These are phyloP conservation scores for Potorous gilbertii DNA, from an alignment of 2,797 vertebrate genomes.

Conservation along the genomic window DNA sequence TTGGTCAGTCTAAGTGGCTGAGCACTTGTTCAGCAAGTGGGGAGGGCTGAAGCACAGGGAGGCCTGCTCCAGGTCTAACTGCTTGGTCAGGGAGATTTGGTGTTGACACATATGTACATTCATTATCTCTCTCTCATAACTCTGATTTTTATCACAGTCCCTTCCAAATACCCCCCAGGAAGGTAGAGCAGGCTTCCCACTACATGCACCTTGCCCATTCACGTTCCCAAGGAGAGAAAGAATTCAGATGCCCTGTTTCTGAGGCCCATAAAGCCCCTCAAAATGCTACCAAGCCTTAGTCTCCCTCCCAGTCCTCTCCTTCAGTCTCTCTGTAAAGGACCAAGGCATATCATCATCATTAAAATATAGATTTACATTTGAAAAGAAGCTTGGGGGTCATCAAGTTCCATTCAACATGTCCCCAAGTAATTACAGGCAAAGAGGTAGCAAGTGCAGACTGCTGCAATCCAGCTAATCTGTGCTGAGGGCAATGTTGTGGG, in stretches of 20 bases:
- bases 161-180: slow-evolving; percentile 24
- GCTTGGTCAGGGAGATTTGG: neutral
- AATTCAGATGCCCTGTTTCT: neutral
- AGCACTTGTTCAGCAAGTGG: neutral
- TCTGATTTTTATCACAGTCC: neutral
- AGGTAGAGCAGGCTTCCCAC: neutral
- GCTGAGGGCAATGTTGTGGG: neutral
- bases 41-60: neutral
- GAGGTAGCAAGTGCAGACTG: neutral
- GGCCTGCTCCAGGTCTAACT: neutral
- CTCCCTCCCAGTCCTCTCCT: neutral
- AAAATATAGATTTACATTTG: neutral
- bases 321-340: neutral
- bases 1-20: neutral
- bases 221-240: neutral
- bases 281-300: neutral
- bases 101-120: neutral
- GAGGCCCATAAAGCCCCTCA: neutral
- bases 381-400: neutral
- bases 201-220: neutral
- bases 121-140: neutral
- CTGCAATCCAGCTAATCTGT: too few species aligned
- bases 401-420: neutral
- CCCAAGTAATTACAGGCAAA: neutral
- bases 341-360: neutral